Base-by-base conservation (phyloP, 2,797 vertebrate species). In the Semaprochilodus insignis region DNA sequence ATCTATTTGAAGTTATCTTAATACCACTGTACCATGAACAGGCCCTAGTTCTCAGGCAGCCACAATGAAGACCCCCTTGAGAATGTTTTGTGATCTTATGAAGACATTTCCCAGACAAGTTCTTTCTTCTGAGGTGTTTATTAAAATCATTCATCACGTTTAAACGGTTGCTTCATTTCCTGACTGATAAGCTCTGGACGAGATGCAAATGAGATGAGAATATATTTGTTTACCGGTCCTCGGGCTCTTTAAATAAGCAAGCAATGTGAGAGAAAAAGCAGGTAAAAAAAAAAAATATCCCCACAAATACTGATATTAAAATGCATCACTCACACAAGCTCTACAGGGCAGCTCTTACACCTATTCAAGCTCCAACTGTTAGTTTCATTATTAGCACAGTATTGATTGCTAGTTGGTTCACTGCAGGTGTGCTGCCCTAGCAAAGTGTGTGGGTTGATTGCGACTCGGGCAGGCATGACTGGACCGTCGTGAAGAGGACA, bases 401-500 rank as follows among this genome's bases (percentile, higher is more conserved):
- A 59, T 59, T 67, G 55, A 80, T 70, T 75, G 65, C 60, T 72
- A 66, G 48, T 71, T 59, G 83, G 60, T 85, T 74, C 66, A 48
- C 73, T 73, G 80, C 83, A 87, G 82, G 77, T 87, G 52, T 51
- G 71, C 54, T 40, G 74, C 73, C 74, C 19, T 10, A 48, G 66
- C 27, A 44, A 60, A 82, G 77, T 84, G 85, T 81, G 88, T 86
- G 87, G 85, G 86, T 87, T 88, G 80, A 57, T 54, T 17, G 51
- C 81, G 79, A 59, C 77, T 82, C 55, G 51, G 77, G 84, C 69
- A 74, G 88, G 88, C 89, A 92, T 90, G 90, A 91, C 87, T 83
- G 81, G 63, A 79, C 80, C 76, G 86, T 74, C 69, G 80, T 91
- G 88, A 91, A 92, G 88, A 91, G 88, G 85, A 89, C 83, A 88